These are phyloP conservation scores for Ophthalmolycus amberensis DNA, from an alignment of 2,113 vertebrate genomes.

Conservation along the genomic window DNA sequence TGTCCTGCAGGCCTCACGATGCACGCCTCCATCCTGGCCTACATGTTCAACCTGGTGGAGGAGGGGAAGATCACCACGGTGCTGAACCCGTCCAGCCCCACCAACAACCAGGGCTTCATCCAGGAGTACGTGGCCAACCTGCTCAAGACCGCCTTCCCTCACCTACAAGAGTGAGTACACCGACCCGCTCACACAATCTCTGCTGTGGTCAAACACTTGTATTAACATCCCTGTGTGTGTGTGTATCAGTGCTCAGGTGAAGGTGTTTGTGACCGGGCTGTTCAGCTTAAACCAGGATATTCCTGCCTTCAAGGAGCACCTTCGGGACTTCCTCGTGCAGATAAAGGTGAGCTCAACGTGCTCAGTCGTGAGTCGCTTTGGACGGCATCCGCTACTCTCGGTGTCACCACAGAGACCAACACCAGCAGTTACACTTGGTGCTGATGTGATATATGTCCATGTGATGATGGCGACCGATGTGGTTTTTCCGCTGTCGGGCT, in stretches of 20 bases:
- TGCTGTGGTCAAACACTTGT: neutral
- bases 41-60: slow-evolving; percentile 99
- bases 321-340: slow-evolving; percentile 98
- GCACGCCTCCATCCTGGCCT: slow-evolving; percentile 98
- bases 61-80: slow-evolving; percentile 95
- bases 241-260: slow-evolving; percentile 93
- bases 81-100: slow-evolving; percentile 89
- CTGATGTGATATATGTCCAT: neutral
- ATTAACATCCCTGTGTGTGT: slow-evolving; percentile 46
- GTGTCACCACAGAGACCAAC: neutral
- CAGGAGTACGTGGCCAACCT: slow-evolving; percentile 99
- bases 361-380: neutral
- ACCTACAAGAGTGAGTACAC: slow-evolving; percentile 94
- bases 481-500: neutral
- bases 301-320: slow-evolving; percentile 98
- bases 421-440: neutral
- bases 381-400: neutral
- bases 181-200: neutral
- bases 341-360: slow-evolving; percentile 89
- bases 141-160: slow-evolving; percentile 97
- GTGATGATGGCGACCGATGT: neutral
- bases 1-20: slow-evolving; percentile 91
- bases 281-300: slow-evolving; percentile 99
- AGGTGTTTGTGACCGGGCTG: slow-evolving; percentile 98
- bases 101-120: slow-evolving; percentile 96